Evolutionary conservation across 2,113 vertebrate species (phyloP).

Genomic region (Seriola rivoliana): DNA sequence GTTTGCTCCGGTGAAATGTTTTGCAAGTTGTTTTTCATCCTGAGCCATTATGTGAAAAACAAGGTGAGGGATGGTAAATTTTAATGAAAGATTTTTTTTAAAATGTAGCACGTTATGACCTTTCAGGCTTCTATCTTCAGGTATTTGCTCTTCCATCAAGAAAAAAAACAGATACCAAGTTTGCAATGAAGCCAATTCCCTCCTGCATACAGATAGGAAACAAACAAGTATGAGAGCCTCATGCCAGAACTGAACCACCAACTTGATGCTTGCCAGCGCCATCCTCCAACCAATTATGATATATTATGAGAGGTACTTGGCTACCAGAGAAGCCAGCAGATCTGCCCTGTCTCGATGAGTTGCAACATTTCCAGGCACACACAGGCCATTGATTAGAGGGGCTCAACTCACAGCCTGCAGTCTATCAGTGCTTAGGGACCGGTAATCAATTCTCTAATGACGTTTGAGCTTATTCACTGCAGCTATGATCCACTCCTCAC

Average conservation of each 20-base stretch:
- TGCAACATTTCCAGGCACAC: slow-evolving; percentile 77
- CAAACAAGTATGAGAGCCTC: slow-evolving; percentile 14
- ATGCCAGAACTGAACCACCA: slow-evolving; percentile 56
- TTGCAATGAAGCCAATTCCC: slow-evolving; percentile 23
- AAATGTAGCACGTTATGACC: background rate
- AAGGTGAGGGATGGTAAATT: background rate
- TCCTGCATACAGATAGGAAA: slow-evolving; percentile 7
- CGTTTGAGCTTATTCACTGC: slow-evolving; percentile 76
- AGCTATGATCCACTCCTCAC: slow-evolving; percentile 57
- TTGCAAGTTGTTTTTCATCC: slow-evolving; percentile 12
- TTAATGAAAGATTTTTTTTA: slow-evolving; percentile 6
- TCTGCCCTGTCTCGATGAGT: slow-evolving; percentile 65
- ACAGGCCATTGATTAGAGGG: slow-evolving; percentile 80
- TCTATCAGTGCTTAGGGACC: slow-evolving; percentile 80
- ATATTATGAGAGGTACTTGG: slow-evolving; percentile 57
- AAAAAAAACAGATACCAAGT: slow-evolving; percentile 33
- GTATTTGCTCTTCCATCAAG: slow-evolving; percentile 20
- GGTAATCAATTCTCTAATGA: slow-evolving; percentile 87
- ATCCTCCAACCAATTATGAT: slow-evolving; percentile 63
- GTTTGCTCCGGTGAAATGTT: slow-evolving; percentile 4
- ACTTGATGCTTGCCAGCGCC: slow-evolving; percentile 61
- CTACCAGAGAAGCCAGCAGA: slow-evolving; percentile 59
- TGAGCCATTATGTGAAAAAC: slow-evolving; percentile 4
- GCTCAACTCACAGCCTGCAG: slow-evolving; percentile 73
- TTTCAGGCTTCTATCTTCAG: slow-evolving; percentile 12